Evolutionary conservation across 2,113 vertebrate species (phyloP).

Genomic region (Gallinago jamesoni): DNA sequence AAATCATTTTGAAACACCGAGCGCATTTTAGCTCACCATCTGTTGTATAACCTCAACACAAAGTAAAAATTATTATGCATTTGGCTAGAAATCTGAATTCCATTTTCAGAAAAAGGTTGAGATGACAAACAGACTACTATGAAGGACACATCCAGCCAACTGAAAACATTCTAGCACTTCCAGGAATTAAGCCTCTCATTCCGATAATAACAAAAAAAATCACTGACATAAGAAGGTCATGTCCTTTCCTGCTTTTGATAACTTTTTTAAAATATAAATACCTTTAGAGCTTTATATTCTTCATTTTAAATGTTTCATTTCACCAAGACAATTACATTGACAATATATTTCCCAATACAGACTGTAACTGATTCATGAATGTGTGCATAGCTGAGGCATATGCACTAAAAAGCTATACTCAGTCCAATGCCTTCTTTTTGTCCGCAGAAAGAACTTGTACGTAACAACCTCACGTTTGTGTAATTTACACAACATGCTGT

Average conservation of each 20-base stretch:
- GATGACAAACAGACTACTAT: slow-evolving; percentile 65
- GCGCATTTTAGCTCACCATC: slow-evolving; percentile 14
- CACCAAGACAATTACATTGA: background rate
- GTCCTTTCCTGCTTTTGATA: slow-evolving; percentile 3
- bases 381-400: background rate
- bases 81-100: slow-evolving; percentile 57
- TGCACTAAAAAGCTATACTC: background rate
- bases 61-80: slow-evolving; percentile 43
- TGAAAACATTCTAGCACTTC: slow-evolving; percentile 26
- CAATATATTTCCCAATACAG: background rate
- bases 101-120: slow-evolving; percentile 35
- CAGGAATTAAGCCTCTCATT: slow-evolving; percentile 63
- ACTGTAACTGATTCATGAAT: background rate
- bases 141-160: slow-evolving; percentile 31
- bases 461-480: background rate
- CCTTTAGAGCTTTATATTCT: slow-evolving; percentile 4
- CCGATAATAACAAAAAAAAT: slow-evolving; percentile 32
- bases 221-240: slow-evolving; percentile 16
- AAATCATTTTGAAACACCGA: background rate
- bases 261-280: slow-evolving; percentile 5
- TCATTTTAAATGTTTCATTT: slow-evolving; percentile 7
- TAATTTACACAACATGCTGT: background rate
- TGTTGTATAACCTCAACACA: slow-evolving; percentile 45
- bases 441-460: background rate
- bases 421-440: background rate